phyloP scores from a whole-genome alignment of 2,113 vertebrate species.

The Xerus inauris region DNA sequence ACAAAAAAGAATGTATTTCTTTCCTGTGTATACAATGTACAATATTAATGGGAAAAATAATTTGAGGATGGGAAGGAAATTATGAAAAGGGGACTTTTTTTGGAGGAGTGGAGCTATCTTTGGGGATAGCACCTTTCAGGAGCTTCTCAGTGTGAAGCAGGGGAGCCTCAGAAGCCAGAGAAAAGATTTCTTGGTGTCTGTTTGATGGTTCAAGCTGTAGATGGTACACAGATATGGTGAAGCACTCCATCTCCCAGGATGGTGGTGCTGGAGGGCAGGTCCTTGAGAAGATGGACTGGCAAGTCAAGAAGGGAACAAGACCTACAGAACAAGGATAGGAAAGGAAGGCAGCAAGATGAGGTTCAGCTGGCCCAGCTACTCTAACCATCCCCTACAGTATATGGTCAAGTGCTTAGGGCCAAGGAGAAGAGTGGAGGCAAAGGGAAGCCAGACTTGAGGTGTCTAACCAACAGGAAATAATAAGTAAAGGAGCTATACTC shows the following conservation, averaged over 20 bases:
- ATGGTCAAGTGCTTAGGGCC: not conserved
- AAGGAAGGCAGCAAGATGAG: not conserved
- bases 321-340: not conserved
- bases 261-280: slow-evolving; percentile 32
- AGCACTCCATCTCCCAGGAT: not conserved
- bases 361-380: not conserved
- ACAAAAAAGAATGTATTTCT: slow-evolving; percentile 58
- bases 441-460: not conserved
- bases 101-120: not conserved
- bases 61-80: slow-evolving; percentile 24
- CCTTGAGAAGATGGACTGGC: not conserved
- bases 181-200: not conserved
- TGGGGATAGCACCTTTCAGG: slow-evolving; percentile 71
- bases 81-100: not conserved
- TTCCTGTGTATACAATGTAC: slow-evolving; percentile 66
- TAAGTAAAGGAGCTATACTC: not conserved
- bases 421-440: not conserved
- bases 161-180: not conserved
- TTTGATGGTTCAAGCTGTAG: not conserved
- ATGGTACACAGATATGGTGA: not conserved
- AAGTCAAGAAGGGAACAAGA: not conserved
- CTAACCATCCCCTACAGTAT: not conserved
- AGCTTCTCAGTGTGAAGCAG: slow-evolving; percentile 19
- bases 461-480: not conserved
- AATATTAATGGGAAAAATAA: slow-evolving; percentile 66